Evolutionary conservation across 2,888 invertebrate genomes (phyloP), one percentile per base, ranked within the genome.

Genomic region (Dicycla oo): DNA sequence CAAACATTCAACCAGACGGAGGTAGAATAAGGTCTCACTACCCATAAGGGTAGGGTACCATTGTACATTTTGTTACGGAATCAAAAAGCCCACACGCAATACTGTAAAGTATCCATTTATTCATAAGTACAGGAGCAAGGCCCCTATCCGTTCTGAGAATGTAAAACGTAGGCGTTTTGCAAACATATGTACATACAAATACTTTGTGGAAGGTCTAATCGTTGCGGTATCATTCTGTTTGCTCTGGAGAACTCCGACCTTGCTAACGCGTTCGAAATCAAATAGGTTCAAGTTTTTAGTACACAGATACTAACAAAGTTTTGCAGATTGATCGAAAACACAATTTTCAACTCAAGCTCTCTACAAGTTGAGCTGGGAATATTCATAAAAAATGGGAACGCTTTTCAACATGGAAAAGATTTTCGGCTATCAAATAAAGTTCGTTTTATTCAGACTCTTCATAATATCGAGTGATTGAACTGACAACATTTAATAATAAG

Each of bases 161-260:
- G 78, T 69, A 73, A 80, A 81, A 69, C 78, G 80, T 81, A 81
- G 78, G 78, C 81, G 80, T 73, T 80, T 80, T 81, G 73, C 72
- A 80, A 80, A 72, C 77, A 76, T 62, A 80, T 70, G 63, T 75
- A 69, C 75, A 69, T 75, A 75, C 64, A 69, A 80, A 75, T 74
- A 79, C 74, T 68, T 73, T 80, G 69, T 49, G 69, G 65, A 75
- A 74, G 80, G 69, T 62, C 66, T 78, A 80, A 80, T 69, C 51
- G 69, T 62, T 75, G 75, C 63, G 70, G 57, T 70, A 54, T 65
- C 79, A 77, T 73, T 73, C 26, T 51, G 64, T 78, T 62, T 78
- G 69, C 40, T 69, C 62, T 58, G 40, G 54, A 62, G 65, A 70
- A 53, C 51, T 58, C 11, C 34, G 6, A 79, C 63, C 62, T 70